Evolutionary conservation across 1,140 invertebrate species (phyloP), one percentile per base, ranked within the genome.

Genomic region (Heliothis virescens): DNA sequence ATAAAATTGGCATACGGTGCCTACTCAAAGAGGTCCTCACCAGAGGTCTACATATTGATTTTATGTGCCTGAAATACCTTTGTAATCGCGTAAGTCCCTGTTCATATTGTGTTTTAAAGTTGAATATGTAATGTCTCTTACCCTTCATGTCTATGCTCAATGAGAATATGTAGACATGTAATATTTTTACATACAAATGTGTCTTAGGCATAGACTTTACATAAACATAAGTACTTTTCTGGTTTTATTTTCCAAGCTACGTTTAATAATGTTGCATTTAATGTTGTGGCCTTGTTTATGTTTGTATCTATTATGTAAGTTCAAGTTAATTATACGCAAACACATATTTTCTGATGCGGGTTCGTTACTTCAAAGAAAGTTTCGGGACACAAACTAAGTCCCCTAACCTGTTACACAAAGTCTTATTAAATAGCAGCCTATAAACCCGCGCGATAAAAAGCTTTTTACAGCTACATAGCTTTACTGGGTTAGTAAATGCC

Each of bases 311-410:
- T 34, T 34, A 34, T 34, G 34, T 34, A 34, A 34, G 7, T 34
- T 2, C 3, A 3, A 34, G 3, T 34, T 34, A 34, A 34, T 34
- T 34, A 34, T 34, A 34, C 34, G 34, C 34, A 34, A 34, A 34
- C 34, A 59, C 21, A 59, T 59, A 34, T 59, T 59, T 59, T 18
- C 26, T 59, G 21, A 29, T 59, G 21, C 21, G 57, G 57, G 57
- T 26, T 29, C 21, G 57, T 59, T 26, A 59, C 26, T 59, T 16
- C 57, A 26, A 26, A 59, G 55, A 21, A 26, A 59, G 57, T 59
- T 59, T 12, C 11, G 57, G 57, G 57, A 12, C 10, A 59, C 18
- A 59, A 59, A 57, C 53, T 57, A 18, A 59, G 57, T 11, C 10
- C 57, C 21, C 26, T 59, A 59, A 59, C 21, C 18, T 18, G 26